Conservation (phyloP, 1,140 invertebrate genomes). For the Drosophila arawakana region DNA sequence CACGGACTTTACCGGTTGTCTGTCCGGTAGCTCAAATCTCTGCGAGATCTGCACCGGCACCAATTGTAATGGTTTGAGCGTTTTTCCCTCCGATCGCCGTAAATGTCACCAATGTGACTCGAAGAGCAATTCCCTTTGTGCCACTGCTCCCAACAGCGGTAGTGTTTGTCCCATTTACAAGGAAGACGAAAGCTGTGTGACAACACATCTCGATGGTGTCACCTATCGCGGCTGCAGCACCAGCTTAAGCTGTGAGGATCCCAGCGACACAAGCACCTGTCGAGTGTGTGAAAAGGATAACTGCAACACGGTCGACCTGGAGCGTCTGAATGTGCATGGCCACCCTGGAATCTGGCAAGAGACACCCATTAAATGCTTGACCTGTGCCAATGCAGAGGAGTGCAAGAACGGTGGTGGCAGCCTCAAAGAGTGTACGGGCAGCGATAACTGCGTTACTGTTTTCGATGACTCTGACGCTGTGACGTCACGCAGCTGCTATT, state of each 20-base stretch:
- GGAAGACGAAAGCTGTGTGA: conserved; percentile 63
- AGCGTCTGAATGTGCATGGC: conserved; percentile 48
- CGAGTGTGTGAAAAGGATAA: conserved; percentile 51
- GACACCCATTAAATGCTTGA: conserved; percentile 61
- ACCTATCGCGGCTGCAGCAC: conserved; percentile 72
- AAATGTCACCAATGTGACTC: conserved; percentile 73
- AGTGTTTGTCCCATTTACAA: conserved; percentile 66
- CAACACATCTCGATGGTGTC: conserved; percentile 51
- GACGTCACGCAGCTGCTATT: conserved; percentile 61
- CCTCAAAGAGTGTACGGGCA: conserved; percentile 39
- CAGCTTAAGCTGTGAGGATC: conserved; percentile 57
- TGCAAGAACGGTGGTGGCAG: conserved; percentile 43
- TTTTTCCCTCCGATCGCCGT: conserved; percentile 56
- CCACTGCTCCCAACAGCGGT: conserved; percentile 50
- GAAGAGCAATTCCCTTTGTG: conserved; percentile 32
- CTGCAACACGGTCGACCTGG: conserved; percentile 74
- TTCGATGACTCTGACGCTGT: conserved; percentile 58
- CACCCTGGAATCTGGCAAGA: conserved; percentile 70
- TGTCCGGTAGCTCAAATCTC: conserved; percentile 43
- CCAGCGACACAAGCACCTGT: conserved; percentile 56
- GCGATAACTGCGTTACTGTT: conserved; percentile 72
- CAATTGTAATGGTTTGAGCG: conserved; percentile 67
- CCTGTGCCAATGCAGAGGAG: conserved; percentile 32
- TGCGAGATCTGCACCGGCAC: conserved; percentile 62
- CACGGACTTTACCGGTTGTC: conserved; percentile 59